phyloP scores from a whole-genome alignment of 2,888 invertebrate genomes.

The Polyommatus iphigenia region DNA sequence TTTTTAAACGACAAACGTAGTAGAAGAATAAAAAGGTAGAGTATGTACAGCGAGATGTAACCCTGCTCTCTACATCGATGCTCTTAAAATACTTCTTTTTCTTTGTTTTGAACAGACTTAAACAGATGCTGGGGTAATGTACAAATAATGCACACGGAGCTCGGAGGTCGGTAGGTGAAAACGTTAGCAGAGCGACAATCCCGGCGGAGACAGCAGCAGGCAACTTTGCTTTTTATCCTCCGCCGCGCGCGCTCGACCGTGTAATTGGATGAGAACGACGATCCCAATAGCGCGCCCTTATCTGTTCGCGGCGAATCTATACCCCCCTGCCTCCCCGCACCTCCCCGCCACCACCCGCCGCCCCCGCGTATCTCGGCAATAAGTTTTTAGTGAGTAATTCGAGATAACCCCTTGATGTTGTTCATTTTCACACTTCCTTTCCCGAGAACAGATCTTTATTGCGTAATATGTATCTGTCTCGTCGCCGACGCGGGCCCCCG shows the following conservation, averaged over 20 bases:
- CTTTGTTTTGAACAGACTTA: conserved; percentile 6
- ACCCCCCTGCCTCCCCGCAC: conserved; percentile 49
- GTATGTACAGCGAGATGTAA: neutral
- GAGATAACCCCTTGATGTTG: conserved; percentile 81
- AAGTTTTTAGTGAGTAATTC: conserved; percentile 81
- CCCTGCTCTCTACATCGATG: neutral
- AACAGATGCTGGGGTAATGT: conserved; percentile 23
- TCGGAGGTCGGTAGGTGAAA: conserved; percentile 67
- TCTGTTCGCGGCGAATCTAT: conserved; percentile 78
- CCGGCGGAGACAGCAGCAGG: conserved; percentile 72
- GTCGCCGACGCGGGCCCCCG: conserved; percentile 72
- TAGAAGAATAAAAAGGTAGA: neutral
- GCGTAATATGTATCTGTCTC: conserved; percentile 80
- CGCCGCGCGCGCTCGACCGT: conserved; percentile 78
- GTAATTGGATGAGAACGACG: conserved; percentile 80
- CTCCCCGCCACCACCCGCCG: conserved; percentile 50
- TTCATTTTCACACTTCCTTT: conserved; percentile 81
- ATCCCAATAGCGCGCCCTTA: conserved; percentile 80
- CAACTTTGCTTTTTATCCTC: conserved; percentile 74
- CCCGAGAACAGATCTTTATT: conserved; percentile 81
- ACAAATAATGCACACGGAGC: conserved; percentile 32
- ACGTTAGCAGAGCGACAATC: conserved; percentile 75
- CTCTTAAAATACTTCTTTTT: neutral
- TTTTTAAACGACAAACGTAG: no score
- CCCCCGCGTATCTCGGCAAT: conserved; percentile 59